Percentiles rank a stretch among this genome's conserved stretches.
phyloP scores from a whole-genome alignment of 2,797 vertebrate genomes.

The Rhinichthys osculus region DNA sequence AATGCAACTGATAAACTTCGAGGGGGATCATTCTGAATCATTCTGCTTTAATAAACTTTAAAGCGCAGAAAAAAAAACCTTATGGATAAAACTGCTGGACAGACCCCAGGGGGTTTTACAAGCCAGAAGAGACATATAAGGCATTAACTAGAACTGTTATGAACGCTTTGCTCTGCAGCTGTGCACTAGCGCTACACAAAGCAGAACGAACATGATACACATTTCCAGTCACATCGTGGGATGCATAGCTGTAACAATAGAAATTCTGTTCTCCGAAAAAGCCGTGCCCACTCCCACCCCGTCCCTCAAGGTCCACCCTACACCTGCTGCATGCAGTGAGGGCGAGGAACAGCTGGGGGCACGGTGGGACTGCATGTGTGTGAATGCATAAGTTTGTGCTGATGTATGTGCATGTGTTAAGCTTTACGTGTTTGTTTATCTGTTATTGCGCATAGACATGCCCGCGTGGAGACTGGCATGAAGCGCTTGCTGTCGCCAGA shows the following conservation, averaged over 20 bases:
- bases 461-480: conserved; percentile 58
- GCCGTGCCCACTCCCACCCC: conserved; percentile 16
- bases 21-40: not conserved
- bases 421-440: conserved; percentile 1
- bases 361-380: conserved; percentile 50
- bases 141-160: conserved; percentile 40
- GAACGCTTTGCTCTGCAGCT: conserved; percentile 55
- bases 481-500: conserved; percentile 77
- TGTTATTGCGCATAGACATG: conserved; percentile 58
- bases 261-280: conserved; percentile 72
- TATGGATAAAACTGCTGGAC: not conserved
- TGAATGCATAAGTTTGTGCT: conserved; percentile 36
- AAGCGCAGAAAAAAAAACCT: not conserved
- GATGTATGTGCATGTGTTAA: conserved; percentile 49
- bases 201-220: conserved; percentile 52
- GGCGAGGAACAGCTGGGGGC: conserved; percentile 79
- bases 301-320: conserved; percentile 57
- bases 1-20: conserved; percentile 4
- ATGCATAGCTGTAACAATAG: conserved; percentile 74
- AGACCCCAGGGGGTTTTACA: conserved; percentile 1
- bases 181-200: conserved; percentile 46
- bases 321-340: conserved; percentile 81
- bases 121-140: conserved; percentile 44
- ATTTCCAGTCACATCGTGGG: conserved; percentile 69
- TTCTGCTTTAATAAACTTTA: not conserved